Evolutionary conservation across 1,140 invertebrate genomes (phyloP).

Genomic region (Rhyzopertha dominica): DNA sequence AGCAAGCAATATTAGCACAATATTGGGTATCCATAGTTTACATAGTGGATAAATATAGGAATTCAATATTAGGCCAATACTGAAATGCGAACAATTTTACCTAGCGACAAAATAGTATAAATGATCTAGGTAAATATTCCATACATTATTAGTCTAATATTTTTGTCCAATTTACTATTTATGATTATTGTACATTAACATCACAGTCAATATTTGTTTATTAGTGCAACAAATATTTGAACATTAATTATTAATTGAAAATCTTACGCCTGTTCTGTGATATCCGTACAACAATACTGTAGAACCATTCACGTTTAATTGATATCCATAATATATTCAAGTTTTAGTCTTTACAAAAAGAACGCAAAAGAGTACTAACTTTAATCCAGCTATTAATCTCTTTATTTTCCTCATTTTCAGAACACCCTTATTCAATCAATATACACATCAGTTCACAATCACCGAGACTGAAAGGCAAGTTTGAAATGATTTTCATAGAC

Average conservation of each 20-base stretch:
- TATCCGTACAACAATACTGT: too few species aligned
- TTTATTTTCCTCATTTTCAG: constrained; percentile 17
- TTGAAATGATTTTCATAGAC: constrained; percentile 36
- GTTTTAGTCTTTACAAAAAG: constrained; percentile 25
- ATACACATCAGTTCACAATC: constrained; percentile 13
- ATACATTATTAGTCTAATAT: too few species aligned
- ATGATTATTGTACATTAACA: too few species aligned
- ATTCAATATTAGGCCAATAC: too few species aligned
- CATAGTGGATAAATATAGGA: too few species aligned
- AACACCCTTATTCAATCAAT: constrained; percentile 26
- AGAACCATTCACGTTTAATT: constrained; percentile 18
- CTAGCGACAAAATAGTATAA: too few species aligned
- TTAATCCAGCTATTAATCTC: constrained; percentile 25
- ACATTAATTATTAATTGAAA: too few species aligned
- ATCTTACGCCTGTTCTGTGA: too few species aligned
- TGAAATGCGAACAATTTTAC: too few species aligned
- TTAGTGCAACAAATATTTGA: constrained; percentile 31
- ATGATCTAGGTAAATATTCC: neutral
- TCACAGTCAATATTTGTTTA: constrained; percentile 13
- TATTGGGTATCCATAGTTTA: too few species aligned
- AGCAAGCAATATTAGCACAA: too few species aligned
- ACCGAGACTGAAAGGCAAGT: constrained; percentile 24
- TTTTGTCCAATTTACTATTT: too few species aligned
- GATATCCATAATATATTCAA: constrained; percentile 5
- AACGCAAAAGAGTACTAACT: constrained; percentile 19